These are phyloP conservation scores for Chloropsis cyanopogon DNA, from an alignment of 2,113 vertebrate genomes.

Conservation along the genomic window DNA sequence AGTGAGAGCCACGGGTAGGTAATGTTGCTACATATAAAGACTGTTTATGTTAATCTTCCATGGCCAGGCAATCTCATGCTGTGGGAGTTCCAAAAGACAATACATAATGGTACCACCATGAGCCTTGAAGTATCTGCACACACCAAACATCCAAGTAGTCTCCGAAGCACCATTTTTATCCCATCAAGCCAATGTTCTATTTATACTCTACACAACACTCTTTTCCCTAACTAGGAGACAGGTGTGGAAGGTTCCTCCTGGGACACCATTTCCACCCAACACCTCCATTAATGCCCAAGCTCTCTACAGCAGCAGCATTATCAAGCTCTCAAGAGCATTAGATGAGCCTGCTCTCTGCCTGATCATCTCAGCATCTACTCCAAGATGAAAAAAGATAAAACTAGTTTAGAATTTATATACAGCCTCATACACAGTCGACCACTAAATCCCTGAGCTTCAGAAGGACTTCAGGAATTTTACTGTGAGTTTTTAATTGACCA, in stretches of 20 bases:
- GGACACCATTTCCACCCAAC: not conserved
- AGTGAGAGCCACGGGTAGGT: not conserved
- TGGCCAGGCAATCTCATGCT: not conserved
- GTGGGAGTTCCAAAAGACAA: not conserved
- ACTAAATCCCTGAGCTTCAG: not conserved
- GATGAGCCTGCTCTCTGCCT: not conserved
- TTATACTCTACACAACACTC: not conserved
- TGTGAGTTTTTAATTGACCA: not conserved
- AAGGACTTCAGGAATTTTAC: not conserved
- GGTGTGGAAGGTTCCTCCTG: not conserved
- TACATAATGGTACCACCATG: not conserved
- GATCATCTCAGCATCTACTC: not conserved
- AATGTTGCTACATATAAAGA: not conserved
- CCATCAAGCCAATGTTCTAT: not conserved
- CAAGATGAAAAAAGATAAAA: not conserved
- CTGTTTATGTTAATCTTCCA: not conserved
- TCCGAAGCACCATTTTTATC: not conserved
- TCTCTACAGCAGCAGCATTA: not conserved
- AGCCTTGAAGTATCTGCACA: not conserved
- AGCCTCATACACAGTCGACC: fast-evolving
- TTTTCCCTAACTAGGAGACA: not conserved
- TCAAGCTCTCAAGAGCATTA: not conserved
- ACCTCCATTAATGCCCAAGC: not conserved
- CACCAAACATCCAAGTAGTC: not conserved
- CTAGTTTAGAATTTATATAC: not conserved